Conservation (phyloP, 1,140 invertebrate genomes). For the Diabrotica virgifera region DNA sequence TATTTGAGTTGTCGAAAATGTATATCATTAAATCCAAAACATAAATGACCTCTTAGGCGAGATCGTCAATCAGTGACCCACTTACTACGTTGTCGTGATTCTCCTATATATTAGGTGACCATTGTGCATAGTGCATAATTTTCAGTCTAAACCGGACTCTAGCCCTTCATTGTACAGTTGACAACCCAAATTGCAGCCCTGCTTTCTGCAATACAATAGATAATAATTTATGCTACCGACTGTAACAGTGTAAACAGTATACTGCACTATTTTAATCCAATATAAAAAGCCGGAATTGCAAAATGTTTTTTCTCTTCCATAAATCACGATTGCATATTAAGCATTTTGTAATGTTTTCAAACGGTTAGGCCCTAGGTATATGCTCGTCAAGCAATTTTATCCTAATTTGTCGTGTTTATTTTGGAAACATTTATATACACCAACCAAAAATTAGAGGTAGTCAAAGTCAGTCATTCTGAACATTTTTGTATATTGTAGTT, state of each 20-base stretch:
- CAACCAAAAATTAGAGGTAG: too few relatives aligned
- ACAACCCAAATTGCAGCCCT: constrained; percentile 34
- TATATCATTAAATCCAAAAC: too few relatives aligned
- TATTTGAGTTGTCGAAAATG: too few relatives aligned
- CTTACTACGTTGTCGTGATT: constrained; percentile 10
- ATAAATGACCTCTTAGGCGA: too few relatives aligned
- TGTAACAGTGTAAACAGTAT: constrained; percentile 34
- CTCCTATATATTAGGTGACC: constrained; percentile 32
- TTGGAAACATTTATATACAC: too few relatives aligned
- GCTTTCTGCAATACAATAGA: constrained; percentile 38
- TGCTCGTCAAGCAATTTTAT: neutral
- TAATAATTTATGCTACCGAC: constrained; percentile 40
- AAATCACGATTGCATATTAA: constrained; percentile 23
- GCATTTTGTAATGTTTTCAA: constrained; percentile 15
- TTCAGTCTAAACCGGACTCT: constrained; percentile 22
- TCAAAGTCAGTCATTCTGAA: too few relatives aligned
- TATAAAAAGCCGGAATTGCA: constrained; percentile 34
- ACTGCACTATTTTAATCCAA: constrained; percentile 31
- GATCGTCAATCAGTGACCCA: too few relatives aligned
- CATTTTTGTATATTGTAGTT: too few relatives aligned
- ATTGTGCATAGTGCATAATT: constrained; percentile 38
- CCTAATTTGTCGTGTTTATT: too few relatives aligned
- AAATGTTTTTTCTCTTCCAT: constrained; percentile 33
- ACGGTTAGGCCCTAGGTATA: neutral
- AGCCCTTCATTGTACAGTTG: constrained; percentile 33